Evolutionary conservation across 2,888 invertebrate species (phyloP).

Genomic region (Sisyra terminalis): DNA sequence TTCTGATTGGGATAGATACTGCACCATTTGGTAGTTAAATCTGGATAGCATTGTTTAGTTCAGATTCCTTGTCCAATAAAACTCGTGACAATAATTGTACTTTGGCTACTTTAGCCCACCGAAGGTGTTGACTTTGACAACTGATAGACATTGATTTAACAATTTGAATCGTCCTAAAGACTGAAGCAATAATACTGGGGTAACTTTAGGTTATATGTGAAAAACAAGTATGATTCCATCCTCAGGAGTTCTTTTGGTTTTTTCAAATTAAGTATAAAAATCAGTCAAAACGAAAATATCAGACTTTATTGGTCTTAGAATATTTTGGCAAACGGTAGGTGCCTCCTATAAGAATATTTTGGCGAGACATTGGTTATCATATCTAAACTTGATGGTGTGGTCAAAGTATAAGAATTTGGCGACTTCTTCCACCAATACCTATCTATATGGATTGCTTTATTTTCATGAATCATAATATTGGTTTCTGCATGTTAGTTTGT

Average conservation of each 20-base stretch:
- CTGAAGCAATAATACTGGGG: constrained; percentile 48
- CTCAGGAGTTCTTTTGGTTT: constrained; percentile 30
- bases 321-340: constrained; percentile 72
- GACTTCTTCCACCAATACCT: too few species aligned
- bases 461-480: too few species aligned
- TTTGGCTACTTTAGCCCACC: constrained; percentile 48
- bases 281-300: constrained; percentile 49
- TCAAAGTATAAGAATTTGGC: too few species aligned
- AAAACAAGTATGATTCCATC: constrained; percentile 47
- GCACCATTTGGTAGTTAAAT: constrained; percentile 51
- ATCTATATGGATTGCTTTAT: too few species aligned
- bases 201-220: constrained; percentile 46
- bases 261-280: constrained; percentile 47
- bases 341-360: constrained; percentile 65
- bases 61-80: constrained; percentile 34
- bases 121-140: constrained; percentile 58
- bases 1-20: constrained; percentile 47
- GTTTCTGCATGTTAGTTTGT: too few species aligned
- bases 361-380: too few species aligned
- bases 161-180: constrained; percentile 44
- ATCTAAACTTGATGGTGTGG: too few species aligned
- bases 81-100: constrained; percentile 43
- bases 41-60: constrained; percentile 38
- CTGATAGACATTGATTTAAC: constrained; percentile 45
- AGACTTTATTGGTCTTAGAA: constrained; percentile 58